Conservation (phyloP, 2,888 invertebrate genomes). For the Himalopsyche anomala region DNA sequence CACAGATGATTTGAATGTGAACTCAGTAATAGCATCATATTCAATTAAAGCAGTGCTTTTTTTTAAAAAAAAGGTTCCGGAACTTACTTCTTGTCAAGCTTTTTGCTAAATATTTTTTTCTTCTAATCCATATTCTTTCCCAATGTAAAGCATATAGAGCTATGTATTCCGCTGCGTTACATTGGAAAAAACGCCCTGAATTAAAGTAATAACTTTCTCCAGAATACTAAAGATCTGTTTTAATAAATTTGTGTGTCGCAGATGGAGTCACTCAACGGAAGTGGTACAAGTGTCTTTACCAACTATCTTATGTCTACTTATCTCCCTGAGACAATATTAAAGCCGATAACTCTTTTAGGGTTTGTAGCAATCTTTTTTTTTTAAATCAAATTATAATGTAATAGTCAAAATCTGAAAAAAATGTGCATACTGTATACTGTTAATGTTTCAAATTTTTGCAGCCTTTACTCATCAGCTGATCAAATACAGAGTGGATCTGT, state of each 20-base stretch:
- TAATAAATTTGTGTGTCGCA: conserved; percentile 8
- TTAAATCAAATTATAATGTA: conserved; percentile 44
- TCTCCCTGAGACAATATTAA: conserved; percentile 72
- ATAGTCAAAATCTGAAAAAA: neutral
- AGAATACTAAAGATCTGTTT: no score
- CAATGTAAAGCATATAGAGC: no score
- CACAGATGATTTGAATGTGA: no score
- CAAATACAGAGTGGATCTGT: conserved; percentile 76
- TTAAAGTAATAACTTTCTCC: no score
- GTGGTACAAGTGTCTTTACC: conserved; percentile 71
- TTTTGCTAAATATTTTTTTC: no score
- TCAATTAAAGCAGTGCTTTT: no score
- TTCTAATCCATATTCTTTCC: no score
- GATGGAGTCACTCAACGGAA: conserved; percentile 67
- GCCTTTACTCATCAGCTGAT: conserved; percentile 76
- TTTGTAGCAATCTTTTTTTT: conserved; percentile 68
- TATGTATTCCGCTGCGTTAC: no score
- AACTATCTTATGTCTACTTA: conserved; percentile 70
- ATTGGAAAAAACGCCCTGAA: no score
- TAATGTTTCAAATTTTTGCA: conserved; percentile 66
- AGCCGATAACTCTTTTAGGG: conserved; percentile 77
- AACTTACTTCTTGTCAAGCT: no score
- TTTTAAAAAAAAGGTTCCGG: no score
- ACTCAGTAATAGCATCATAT: no score
- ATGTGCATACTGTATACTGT: neutral